Base-by-base conservation (phyloP, 2,888 invertebrate genomes). In the Epinotia demarniana region DNA sequence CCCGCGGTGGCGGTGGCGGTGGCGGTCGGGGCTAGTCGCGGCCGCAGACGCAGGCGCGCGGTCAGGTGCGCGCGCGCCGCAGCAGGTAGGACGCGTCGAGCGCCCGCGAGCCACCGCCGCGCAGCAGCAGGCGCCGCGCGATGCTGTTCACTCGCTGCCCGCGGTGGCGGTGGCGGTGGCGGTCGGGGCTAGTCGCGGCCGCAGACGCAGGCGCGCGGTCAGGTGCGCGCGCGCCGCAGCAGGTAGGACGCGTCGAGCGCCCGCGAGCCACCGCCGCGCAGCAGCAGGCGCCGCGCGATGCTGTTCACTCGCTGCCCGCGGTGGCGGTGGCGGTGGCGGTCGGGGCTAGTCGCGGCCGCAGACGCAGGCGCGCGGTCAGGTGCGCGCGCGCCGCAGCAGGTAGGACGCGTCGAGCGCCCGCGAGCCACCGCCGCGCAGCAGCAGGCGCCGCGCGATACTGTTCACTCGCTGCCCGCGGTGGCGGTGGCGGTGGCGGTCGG, bases 61-160 rank as follows among this genome's bases (percentile, higher is more conserved):
- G 72, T 70, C 71, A 69, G 60, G 80, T 78, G 68, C 82, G 80
- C 46, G 79, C 82, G 64, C 82, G 62, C 16, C 63, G 63, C 68
- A 92, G 87, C 78, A 91, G 84, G 85, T 92, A 92, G 2, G 91
- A 91, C 0, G 92, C 92, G 87, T 92, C 92, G 55, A 90, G 85
- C 6, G 90, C 79, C n/a, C 18, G 80, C 80, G 67, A 88, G 83
- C 53, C 81, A 75, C 2, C 84, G 79, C 86, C 89, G 23, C 23
- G 23, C 23, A 23, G 23, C 23, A 23, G 23, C 23, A 23, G 23
- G 23, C 23, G 23, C 23, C 23, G 87, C 75, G 92, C 93, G 80
- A 93, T 91, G 79, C 79, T 79, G 87, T 93, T 93, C 73, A 93
- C 91, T 73, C 92, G 92, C 80, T 90, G 91, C 82, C 23, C 23